Evolutionary conservation across 2,888 invertebrate genomes (phyloP).

Genomic region (Germaria angustata): DNA sequence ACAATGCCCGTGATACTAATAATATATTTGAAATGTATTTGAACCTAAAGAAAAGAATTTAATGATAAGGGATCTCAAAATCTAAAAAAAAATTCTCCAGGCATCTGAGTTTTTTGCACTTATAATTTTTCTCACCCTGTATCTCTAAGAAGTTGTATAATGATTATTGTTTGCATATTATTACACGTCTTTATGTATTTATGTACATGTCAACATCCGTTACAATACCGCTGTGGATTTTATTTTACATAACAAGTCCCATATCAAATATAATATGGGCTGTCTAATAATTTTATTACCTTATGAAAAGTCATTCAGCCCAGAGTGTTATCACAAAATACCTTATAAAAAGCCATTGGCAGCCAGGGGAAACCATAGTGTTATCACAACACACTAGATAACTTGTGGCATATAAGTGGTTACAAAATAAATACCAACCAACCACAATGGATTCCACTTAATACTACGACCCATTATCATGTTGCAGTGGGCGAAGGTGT

Average conservation of each 20-base stretch:
- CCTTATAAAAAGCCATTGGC: constrained; percentile 58
- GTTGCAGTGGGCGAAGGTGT: constrained; percentile 1
- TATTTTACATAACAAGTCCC: constrained; percentile 47
- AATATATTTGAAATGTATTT: too few species aligned
- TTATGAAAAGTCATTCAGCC: constrained; percentile 61
- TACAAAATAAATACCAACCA: constrained; percentile 22
- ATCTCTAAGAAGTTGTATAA: not conserved
- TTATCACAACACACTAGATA: constrained; percentile 32
- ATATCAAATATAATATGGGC: constrained; percentile 65
- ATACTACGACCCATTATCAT: not conserved
- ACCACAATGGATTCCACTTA: constrained; percentile 10
- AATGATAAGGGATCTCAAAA: too few species aligned
- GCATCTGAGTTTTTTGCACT: too few species aligned
- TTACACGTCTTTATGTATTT: not conserved
- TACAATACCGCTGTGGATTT: not conserved
- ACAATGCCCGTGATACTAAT: too few species aligned
- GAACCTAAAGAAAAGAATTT: too few species aligned
- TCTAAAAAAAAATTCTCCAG: too few species aligned
- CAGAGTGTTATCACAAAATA: not conserved
- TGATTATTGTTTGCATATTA: constrained; percentile 5
- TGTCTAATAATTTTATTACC: constrained; percentile 63
- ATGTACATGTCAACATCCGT: not conserved
- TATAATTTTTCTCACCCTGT: not conserved
- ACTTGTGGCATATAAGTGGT: constrained; percentile 57
- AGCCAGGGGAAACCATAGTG: constrained; percentile 33